These are phyloP conservation scores for Falco punctatus DNA, from an alignment of 2,113 vertebrate genomes.

Conservation along the genomic window DNA sequence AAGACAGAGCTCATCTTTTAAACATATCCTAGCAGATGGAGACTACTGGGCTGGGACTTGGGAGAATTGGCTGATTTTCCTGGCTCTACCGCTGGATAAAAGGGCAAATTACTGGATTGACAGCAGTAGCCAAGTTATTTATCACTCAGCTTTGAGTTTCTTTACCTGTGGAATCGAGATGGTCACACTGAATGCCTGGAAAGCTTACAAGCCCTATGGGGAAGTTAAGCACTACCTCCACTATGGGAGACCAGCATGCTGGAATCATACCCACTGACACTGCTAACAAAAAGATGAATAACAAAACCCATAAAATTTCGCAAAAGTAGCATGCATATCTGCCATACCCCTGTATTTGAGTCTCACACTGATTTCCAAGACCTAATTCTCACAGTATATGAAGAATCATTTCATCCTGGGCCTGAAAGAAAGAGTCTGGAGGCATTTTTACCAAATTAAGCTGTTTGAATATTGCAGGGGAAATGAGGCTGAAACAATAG, in stretches of 20 bases:
- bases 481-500: constrained; percentile 33
- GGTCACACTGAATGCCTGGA: not conserved
- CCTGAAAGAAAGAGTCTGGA: not conserved
- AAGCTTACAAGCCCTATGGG: not conserved
- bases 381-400: not conserved
- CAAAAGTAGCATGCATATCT: not conserved
- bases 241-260: not conserved
- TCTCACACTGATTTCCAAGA: not conserved
- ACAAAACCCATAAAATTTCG: not conserved
- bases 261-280: not conserved
- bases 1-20: not conserved
- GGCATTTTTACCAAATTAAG: constrained; percentile 4
- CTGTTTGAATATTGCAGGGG: not conserved
- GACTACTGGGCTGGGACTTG: not conserved
- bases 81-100: not conserved
- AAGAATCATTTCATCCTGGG: not conserved
- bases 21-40: not conserved
- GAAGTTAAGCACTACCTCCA: not conserved
- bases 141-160: not conserved
- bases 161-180: not conserved
- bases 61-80: not conserved
- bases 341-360: not conserved
- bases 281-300: not conserved
- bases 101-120: not conserved
- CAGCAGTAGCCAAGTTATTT: not conserved